Evolutionary conservation across 1,140 invertebrate genomes (phyloP), one percentile per base, ranked within the genome.

Genomic region (Neelides sp.): DNA sequence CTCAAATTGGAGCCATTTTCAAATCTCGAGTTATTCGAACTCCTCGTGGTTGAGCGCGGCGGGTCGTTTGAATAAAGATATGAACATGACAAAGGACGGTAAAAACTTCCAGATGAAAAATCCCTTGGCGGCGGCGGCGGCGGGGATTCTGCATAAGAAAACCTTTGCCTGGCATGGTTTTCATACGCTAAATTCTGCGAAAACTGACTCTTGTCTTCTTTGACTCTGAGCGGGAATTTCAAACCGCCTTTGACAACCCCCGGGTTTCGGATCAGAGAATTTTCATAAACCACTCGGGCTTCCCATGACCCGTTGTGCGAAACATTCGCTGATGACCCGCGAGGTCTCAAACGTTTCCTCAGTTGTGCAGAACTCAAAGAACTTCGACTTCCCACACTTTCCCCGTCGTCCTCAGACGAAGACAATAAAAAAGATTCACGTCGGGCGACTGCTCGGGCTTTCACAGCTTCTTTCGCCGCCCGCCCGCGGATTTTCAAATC

Each of bases 81-180:
- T 7, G 55, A 61, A 34, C 55, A 61, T n/a, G 55, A 57, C 15
- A 55, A 44, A 7, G 59, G 59, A 12, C 59, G 49, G 27, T 61
- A 61, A 41, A 61, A 55, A 41, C 48, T 36, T 3, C 13, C 35
- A 15, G 20, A 26, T 13, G 30, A 39, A 52, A 52, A 56, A 42
- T 55, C 54, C 12, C 58, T 28, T 39, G 28, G 40, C 32, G 55
- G 59, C 4, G 59, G 59, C 15, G 53, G 55, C 4, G 59, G 59
- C 8, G 55, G 47, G 20, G 54, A 44, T 26, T 28, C 30, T 24
- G 41, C 42, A 32, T 23, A 50, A 20, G 37, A 34, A 27, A 26
- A 19, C n/a, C 22, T 34, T 32, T 51, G 26, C 20, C 40, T 26
- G 10, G 4, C 26, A 4, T n/a, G 26, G 43, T 30, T 12, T 4